Base-by-base conservation (phyloP, 2,113 vertebrate species). In the Ceyx margarethae region DNA sequence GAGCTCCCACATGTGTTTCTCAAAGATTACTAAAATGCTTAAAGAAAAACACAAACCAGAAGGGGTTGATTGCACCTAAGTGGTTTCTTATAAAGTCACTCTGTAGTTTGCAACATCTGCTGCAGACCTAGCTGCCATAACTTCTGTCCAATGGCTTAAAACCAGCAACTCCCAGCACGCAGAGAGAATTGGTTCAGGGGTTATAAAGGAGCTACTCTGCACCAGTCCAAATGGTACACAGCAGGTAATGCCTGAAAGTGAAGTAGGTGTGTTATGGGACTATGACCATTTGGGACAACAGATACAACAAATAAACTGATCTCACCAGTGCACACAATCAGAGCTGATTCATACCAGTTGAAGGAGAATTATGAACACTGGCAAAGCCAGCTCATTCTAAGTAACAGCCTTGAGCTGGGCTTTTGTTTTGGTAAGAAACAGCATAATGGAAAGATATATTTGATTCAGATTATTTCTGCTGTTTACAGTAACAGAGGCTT, bases 1-100 rank as follows among this genome's bases (percentile, higher is more conserved):
- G n/a, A 82, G 31, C 28, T 80, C 40, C 64, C 56, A 82, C 19
- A 3, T 5, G 15, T 37, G 40, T 77, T 92, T 87, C 76, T 71
- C 53, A 72, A 57, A 87, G 51, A 94, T 81, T 54, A 90, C 85
- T 85, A 71, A 93, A 77, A 92, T 17, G 15, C 48, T 77, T 53
- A 8, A 40, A 35, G 54, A 18, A 45, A 87, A 56, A 33, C 15
- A 75, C 29, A 73, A 62, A 86, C 19, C 42, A 87, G 46, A 87
- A 87, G 57, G 67, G 11, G 5, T 23, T 93, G 79, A 85, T 57
- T 85, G 37, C 56, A 87, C 56, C 23, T 35, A 53, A 69, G 48
- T 35, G 13, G 77, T 85, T 87, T 83, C 20, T 87, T 61, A 35
- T 25, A 37, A 68, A 64, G 51, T 50, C 29, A 16, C 56, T 25